Conservation (phyloP, 2,797 vertebrate genomes). For the Prionace glauca region DNA sequence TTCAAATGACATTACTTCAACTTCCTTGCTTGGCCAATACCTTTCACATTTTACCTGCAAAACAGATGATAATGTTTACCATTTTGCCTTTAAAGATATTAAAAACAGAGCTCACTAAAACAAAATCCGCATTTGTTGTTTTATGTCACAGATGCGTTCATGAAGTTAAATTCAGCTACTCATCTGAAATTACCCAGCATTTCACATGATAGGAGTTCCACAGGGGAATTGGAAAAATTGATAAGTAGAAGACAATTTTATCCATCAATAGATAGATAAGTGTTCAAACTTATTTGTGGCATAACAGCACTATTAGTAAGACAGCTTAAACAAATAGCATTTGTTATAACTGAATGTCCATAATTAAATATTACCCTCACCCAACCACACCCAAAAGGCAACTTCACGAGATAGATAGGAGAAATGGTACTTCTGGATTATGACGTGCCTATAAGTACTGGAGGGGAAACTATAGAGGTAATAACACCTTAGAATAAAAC, state of each 20-base stretch:
- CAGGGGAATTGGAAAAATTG: neutral
- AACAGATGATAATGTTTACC: slow-evolving; percentile 32
- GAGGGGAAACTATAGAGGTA: neutral
- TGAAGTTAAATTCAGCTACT: neutral
- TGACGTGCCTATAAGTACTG: neutral
- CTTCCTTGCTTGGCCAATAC: slow-evolving; percentile 85
- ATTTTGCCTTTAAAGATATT: neutral
- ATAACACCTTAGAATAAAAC: neutral
- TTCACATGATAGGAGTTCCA: neutral
- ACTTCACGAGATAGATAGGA: neutral
- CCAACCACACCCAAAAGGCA: no score
- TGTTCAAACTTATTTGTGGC: neutral
- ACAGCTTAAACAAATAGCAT: neutral
- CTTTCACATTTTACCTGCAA: slow-evolving; percentile 92
- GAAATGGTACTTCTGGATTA: neutral
- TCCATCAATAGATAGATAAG: no score
- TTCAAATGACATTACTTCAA: slow-evolving; percentile 75
- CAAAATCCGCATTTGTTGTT: neutral
- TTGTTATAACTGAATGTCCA: neutral
- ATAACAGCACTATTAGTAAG: neutral
- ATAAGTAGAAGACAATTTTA: neutral
- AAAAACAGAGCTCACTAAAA: neutral
- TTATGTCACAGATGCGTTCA: neutral
- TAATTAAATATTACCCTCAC: neutral
- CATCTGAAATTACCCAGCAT: neutral